A percentile compares a stretch with the other conserved stretches of the same genome.
Conservation (phyloP, 23 tunicate genomes). For the Trididemnum miniatum region DNA sequence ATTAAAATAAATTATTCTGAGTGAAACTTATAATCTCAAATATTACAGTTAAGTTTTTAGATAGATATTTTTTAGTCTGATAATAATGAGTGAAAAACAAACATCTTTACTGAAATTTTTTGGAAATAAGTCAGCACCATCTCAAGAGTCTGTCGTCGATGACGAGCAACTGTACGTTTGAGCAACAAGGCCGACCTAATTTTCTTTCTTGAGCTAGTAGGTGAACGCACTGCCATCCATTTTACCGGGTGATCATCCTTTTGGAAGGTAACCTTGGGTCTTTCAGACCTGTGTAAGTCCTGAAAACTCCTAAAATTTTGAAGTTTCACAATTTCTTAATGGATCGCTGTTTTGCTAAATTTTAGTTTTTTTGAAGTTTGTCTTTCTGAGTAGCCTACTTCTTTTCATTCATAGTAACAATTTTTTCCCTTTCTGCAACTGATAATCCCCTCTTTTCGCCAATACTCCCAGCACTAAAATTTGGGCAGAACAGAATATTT, state of each 20-base stretch:
- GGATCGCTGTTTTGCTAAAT: slow-evolving; percentile 27
- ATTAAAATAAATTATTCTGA: too few relatives aligned
- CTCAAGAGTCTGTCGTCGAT: too few relatives aligned
- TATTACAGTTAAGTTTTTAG: too few relatives aligned
- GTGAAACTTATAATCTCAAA: too few relatives aligned
- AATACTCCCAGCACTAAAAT: slow-evolving; percentile 3
- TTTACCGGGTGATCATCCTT: slow-evolving; percentile 17
- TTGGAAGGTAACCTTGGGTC: slow-evolving; percentile 25
- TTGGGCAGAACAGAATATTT: not conserved
- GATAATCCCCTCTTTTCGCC: slow-evolving; percentile 19
- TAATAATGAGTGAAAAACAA: too few relatives aligned
- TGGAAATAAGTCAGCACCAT: too few relatives aligned
- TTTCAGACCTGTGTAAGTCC: slow-evolving; percentile 6
- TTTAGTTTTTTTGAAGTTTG: not conserved
- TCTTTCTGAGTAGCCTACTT: not conserved
- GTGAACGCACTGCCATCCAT: slow-evolving; percentile 8
- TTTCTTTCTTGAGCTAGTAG: slow-evolving; percentile 2
- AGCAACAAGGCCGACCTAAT: slow-evolving; percentile 21
- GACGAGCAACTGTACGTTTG: not conserved
- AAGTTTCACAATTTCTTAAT: not conserved
- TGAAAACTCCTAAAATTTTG: slow-evolving; percentile 5
- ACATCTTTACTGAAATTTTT: too few relatives aligned
- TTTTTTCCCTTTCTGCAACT: slow-evolving; percentile 22
- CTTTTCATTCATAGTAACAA: slow-evolving; percentile 4
- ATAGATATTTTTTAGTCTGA: too few relatives aligned